Base-by-base conservation (phyloP, 2,797 vertebrate species). In the Coreius guichenoti region DNA sequence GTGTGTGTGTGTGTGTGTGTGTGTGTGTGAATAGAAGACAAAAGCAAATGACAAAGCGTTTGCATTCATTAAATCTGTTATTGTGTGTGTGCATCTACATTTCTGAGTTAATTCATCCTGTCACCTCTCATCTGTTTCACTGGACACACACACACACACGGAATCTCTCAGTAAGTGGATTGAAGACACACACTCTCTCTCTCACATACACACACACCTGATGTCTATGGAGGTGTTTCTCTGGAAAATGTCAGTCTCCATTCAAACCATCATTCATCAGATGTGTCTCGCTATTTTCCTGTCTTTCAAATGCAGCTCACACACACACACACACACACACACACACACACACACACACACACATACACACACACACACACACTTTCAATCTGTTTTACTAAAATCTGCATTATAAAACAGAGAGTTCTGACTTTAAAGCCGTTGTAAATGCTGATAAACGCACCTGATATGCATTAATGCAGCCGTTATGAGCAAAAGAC, bases 261-360 rank as follows among this genome's bases (percentile, higher is more conserved):
- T 94, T 83, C 80, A 87, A 73, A 80, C 73, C 65, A 92, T 93
- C 93, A 94, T 95, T 92, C 87, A 93, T 94, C 93, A 93, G 26
- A 82, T 87, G 80, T 85, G 86, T 87, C 87, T 86, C 82, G 12
- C 88, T 81, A 29, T 88, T 79, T 84, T 81, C 39, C 81, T 69
- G 80, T 56, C 86, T 49, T 47, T n/a, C 26, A 75, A 26, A 51
- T 56, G 4, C 54, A 47, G 14, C 65, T 36, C 74, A 4, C 56
- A 2, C 67, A 3, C 81, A 16, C 47, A 29, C 75, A 56, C 58
- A 56, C 56, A 80, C 43, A 72, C 80, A 39, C 68, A 61, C 76
- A 80, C 51, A 63, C 19, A n/a, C 29, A 45, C 43, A 75, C 23
- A 77, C 26, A 45, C 21, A 17, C 9, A 5, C 69, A 74, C 58